These are phyloP conservation scores for Macrochelys suwanniensis DNA, from an alignment of 2,797 vertebrate genomes.

Conservation along the genomic window DNA sequence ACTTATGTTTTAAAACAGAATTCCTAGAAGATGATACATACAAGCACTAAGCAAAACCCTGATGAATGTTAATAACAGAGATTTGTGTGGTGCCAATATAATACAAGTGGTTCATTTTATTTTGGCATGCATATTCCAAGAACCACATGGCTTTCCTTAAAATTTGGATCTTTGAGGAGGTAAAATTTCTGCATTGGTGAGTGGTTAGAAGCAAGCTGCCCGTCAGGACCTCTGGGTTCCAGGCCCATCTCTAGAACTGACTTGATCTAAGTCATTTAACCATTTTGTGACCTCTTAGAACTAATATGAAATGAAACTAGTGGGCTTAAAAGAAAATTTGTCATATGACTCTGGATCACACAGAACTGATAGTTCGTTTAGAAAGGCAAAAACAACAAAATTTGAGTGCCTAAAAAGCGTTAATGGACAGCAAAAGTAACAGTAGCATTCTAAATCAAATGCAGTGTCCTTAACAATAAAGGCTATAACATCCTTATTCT, in stretches of 20 bases:
- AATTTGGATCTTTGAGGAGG: background rate
- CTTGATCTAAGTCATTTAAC: background rate
- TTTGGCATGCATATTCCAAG: background rate
- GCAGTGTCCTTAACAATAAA: background rate
- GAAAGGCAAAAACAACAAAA: background rate
- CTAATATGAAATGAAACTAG: background rate
- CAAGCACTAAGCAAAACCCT: background rate
- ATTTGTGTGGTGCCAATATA: background rate
- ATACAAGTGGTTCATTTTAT: background rate
- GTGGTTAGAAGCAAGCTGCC: background rate
- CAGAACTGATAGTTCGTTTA: background rate
- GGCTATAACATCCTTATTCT: background rate
- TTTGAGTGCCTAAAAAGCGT: background rate
- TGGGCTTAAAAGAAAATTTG: slow-evolving; percentile 2
- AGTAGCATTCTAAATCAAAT: background rate
- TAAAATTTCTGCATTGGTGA: background rate
- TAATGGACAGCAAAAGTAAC: background rate
- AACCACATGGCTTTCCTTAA: background rate
- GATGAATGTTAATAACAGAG: background rate
- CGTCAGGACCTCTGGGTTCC: background rate
- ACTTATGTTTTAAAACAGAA: background rate
- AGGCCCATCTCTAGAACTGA: background rate
- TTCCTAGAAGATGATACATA: background rate
- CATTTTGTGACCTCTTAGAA: background rate
- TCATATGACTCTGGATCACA: background rate